Evolutionary conservation across 2,113 vertebrate species (phyloP).

Genomic region (Casuarius casuarius): DNA sequence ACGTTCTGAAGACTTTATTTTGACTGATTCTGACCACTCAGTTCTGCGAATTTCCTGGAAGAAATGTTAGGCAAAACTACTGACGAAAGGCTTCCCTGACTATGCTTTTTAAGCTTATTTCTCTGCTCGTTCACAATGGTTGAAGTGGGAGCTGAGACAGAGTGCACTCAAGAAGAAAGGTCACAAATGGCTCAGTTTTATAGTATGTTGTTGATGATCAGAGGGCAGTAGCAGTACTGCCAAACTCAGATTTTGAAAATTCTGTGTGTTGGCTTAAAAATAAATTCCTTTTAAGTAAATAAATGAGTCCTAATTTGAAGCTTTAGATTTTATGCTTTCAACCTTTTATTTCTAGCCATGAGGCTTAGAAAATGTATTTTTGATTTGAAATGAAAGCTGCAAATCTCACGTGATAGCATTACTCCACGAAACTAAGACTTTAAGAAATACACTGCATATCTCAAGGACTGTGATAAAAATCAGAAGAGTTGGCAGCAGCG

Average conservation of each 20-base stretch:
- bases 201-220: neutral
- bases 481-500: neutral
- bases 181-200: neutral
- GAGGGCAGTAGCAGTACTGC: neutral
- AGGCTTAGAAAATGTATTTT: neutral
- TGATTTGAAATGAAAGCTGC: neutral
- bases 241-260: neutral
- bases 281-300: neutral
- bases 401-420: neutral
- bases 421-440: neutral
- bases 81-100: neutral
- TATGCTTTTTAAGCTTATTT: neutral
- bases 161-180: neutral
- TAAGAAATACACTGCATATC: neutral
- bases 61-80: neutral
- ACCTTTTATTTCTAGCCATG: neutral
- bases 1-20: neutral
- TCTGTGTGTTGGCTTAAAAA: neutral
- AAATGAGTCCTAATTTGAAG: neutral
- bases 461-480: constrained; percentile 3
- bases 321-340: neutral
- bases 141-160: neutral
- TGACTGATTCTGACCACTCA: neutral
- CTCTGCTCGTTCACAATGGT: neutral
- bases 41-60: neutral